Evolutionary conservation across 2,113 vertebrate genomes (phyloP).

Genomic region (Circaetus gallicus): DNA sequence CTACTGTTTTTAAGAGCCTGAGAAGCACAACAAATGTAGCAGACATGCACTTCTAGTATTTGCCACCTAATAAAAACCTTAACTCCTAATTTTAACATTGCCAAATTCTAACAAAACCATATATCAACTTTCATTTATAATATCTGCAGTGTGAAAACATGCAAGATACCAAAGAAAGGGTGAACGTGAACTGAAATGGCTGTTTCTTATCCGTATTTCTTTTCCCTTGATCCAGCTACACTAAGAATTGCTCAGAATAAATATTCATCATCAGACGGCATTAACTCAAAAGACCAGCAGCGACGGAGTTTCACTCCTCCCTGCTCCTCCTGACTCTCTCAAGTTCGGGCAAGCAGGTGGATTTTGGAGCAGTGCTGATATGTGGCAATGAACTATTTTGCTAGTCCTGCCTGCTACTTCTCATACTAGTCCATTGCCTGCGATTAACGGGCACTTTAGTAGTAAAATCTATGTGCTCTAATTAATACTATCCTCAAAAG

Average conservation of each 20-base stretch:
- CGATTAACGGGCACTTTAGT: background rate
- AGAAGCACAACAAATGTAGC: background rate
- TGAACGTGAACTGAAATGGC: background rate
- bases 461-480: background rate
- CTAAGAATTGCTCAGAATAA: background rate
- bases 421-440: background rate
- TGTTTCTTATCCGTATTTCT: background rate
- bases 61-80: background rate
- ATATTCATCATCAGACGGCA: background rate
- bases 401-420: background rate
- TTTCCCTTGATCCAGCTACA: background rate
- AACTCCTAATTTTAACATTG: background rate
- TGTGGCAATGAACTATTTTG: background rate
- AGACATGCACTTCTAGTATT: background rate
- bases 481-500: background rate
- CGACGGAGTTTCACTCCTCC: background rate
- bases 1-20: background rate
- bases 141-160: background rate
- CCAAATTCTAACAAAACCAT: background rate
- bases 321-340: background rate
- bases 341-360: background rate
- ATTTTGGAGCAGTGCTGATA: background rate
- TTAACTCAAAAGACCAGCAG: background rate
- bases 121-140: background rate
- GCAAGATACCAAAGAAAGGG: background rate